Conservation (phyloP, 2,888 invertebrate genomes). For the Eupeodes luniger region DNA sequence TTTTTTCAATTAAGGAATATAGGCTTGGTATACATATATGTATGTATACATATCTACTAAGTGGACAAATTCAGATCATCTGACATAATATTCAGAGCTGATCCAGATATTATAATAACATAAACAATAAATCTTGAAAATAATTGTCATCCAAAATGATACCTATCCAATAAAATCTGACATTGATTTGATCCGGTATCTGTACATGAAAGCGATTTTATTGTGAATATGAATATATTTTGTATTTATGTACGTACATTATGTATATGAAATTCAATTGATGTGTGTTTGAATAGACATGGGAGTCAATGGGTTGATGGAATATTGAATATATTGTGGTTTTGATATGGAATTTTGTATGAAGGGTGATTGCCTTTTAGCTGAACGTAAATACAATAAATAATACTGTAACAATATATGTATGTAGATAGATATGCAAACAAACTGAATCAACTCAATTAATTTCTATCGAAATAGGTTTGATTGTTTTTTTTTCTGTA, state of each 20-base stretch:
- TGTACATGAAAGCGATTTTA: background rate
- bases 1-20: background rate
- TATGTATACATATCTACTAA: background rate
- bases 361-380: slow-evolving; percentile 1
- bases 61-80: slow-evolving; percentile 20
- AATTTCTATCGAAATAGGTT: slow-evolving; percentile 12
- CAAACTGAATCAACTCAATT: slow-evolving; percentile 22
- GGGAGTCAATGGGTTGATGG: background rate
- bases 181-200: slow-evolving; percentile 28
- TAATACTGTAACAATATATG: no score
- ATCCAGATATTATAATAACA: slow-evolving; percentile 11
- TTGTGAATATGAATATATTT: background rate
- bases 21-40: no score
- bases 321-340: slow-evolving; percentile 28
- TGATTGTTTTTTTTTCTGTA: background rate
- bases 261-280: background rate
- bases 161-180: slow-evolving; percentile 12
- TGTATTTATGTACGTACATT: background rate
- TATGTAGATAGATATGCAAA: background rate
- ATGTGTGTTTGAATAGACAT: no score
- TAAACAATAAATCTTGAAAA: slow-evolving; percentile 46
- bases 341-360: background rate
- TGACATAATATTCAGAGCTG: background rate
- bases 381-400: background rate
- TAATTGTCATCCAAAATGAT: slow-evolving; percentile 36